Evolutionary conservation across 2,113 vertebrate species (phyloP), one percentile per base, ranked within the genome.

Genomic region (Dipodomys ordii): DNA sequence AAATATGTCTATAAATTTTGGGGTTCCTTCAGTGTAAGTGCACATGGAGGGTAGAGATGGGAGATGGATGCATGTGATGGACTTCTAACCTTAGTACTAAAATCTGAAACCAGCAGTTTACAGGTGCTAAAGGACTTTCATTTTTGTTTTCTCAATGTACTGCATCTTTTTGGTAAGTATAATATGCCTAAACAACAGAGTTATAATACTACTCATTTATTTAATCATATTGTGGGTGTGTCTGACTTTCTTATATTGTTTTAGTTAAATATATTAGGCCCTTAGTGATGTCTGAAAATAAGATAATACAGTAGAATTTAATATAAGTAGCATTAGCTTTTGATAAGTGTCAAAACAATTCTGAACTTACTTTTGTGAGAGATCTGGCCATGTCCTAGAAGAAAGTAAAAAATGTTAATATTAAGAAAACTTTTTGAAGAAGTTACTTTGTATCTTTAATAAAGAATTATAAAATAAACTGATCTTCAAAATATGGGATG

Each of bases 311-410:
- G 7, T 53, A 49, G 23, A 39, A 69, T 95, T 32, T 13, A 64
- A 1, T 96, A 22, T 79, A 74, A 81, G 44, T 84, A 93, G 81
- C 19, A 73, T 82, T 94, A 78, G 60, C 39, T 53, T 65, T 93
- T 92, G 83, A 92, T 78, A 82, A 87, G 82, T 88, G 91, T 64
- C 80, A 93, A 80, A 88, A 95, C 89, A 92, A 69, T 88, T 91
- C 83, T 84, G 15, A 94, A 99, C 99, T 99, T 99, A 99, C 99
- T 98, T 99, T 99, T 99, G 86, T 98, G 98, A 97, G 99, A 99
- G 72, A 99, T 99, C 98, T 99, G 99, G 98, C 98, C 97, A 15
- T 99, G 99, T 97, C 98, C 99, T 99, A 93, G 19, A 95, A 93
- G 60, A 95, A 90, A 95, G 62, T 72, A 82, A 57, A 57, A 57